These are phyloP conservation scores for Schizopygopsis pylzovi DNA, from an alignment of 2,797 vertebrate species.

Conservation along the genomic window DNA sequence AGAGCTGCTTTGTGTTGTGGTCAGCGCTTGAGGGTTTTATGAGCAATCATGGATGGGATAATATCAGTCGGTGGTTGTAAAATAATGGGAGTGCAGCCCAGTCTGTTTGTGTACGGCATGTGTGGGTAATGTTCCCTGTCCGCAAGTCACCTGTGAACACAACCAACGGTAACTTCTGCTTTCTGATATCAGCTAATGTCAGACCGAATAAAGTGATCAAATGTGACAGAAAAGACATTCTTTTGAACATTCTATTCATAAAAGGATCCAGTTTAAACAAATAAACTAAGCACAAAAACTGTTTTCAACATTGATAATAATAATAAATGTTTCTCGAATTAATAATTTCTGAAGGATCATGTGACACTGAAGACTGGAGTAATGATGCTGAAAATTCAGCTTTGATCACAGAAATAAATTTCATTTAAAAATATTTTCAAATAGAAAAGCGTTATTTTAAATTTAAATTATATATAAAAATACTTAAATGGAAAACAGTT, in stretches of 20 bases:
- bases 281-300: not conserved
- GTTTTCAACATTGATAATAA: not conserved
- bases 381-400: not conserved
- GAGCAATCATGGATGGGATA: slow-evolving; percentile 29
- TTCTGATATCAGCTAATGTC: not conserved
- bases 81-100: slow-evolving; percentile 23
- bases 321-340: not conserved
- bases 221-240: not conserved
- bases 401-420: not conserved
- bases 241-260: not conserved
- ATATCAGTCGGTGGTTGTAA: slow-evolving; percentile 46
- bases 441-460: no score
- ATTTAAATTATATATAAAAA: not conserved
- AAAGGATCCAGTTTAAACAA: not conserved
- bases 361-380: not conserved
- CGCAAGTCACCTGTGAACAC: slow-evolving; percentile 38
- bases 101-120: slow-evolving; percentile 25
- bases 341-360: not conserved
- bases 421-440: no score
- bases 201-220: not conserved
- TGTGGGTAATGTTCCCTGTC: slow-evolving; percentile 50
- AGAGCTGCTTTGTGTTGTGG: not conserved
- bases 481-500: no score
- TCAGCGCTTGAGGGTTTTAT: slow-evolving; percentile 45
- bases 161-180: slow-evolving; percentile 8